Base-by-base conservation (phyloP, 2,797 vertebrate species). In the Chrysocyon brachyurus region DNA sequence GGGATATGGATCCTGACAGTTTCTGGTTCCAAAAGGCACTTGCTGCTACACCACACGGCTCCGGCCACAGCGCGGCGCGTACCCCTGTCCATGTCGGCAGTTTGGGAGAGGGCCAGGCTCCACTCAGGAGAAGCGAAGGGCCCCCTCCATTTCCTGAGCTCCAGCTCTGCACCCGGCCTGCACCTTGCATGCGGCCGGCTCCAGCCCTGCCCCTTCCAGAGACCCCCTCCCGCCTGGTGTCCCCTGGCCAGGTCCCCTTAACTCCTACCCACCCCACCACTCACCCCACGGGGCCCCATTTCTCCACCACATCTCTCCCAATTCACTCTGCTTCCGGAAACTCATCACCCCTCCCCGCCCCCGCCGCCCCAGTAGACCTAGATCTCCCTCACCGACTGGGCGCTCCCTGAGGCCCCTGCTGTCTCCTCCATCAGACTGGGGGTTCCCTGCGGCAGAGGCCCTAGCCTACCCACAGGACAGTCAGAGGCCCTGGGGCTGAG, bases 101-200 rank as follows among this genome's bases (percentile, higher is more conserved):
- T 28, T 31, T 11, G 0, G 12, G 81, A 59, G 59, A 61, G 22
- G 12, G 72, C 66, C 3, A 0, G 54, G 56, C 70, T 26, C 61
- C 0, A 0, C 26, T 12, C 26, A 14, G 26, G 31, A 52, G 79
- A 22, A 14, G 12, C 0, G 0, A 7, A 7, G 10, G 52, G 14
- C 31, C 11, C 10, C 82, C 16, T 40, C n/a, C 28, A 0, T 21
- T 52, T 17, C 52, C 40, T 2, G 36, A 19, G 33, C 40, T 46
- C 2, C 3, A 8, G 1, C 15, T 31, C 52, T 22, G 21, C 6
- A 11, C 22, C 14, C 3, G 33, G 72, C 36, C 56, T 15, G 17
- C 22, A 15, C 52, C 0, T 0, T 3, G 40, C 57, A 26, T 1
- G 0, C 0, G 12, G 75, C 21, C 7, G 59, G 52, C 28, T 14